Evolutionary conservation across 2,113 vertebrate genomes (phyloP).

Genomic region (Pseudorhombus dupliciocellatus): DNA sequence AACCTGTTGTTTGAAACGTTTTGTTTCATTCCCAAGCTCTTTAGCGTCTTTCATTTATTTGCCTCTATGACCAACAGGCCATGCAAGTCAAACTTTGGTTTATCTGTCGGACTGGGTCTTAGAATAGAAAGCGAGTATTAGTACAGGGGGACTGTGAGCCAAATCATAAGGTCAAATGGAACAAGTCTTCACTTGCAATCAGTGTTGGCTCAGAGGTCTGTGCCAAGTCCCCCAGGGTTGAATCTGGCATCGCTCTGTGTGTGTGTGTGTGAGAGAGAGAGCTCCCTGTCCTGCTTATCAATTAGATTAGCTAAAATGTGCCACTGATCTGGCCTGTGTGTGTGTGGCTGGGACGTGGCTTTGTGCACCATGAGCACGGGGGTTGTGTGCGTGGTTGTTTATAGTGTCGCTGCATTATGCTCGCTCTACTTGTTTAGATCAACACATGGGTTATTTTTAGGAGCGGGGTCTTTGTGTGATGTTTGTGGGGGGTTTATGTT

Average conservation of each 20-base stretch:
- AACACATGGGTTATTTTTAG: constrained; percentile 56
- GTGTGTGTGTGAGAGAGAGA: background rate
- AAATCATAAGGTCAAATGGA: constrained; percentile 77
- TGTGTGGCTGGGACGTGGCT: constrained; percentile 11
- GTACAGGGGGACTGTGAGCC: constrained; percentile 64
- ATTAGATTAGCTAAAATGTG: constrained; percentile 65
- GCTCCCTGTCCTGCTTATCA: constrained; percentile 57
- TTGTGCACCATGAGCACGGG: constrained; percentile 27
- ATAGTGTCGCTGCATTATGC: constrained; percentile 31
- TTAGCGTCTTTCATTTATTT: background rate
- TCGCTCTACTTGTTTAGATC: constrained; percentile 60
- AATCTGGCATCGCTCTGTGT: constrained; percentile 38
- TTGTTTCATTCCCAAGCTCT: background rate
- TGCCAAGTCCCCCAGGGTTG: constrained; percentile 65
- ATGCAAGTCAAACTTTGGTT: constrained; percentile 7
- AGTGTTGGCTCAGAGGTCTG: constrained; percentile 61
- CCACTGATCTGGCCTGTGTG: constrained; percentile 41
- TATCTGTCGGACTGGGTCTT: constrained; percentile 50
- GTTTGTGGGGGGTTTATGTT: background rate
- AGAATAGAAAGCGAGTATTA: constrained; percentile 75
- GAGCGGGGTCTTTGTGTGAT: constrained; percentile 18
- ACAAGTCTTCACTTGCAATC: constrained; percentile 74
- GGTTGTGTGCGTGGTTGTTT: constrained; percentile 16
- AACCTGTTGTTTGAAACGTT: background rate
- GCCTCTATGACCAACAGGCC: background rate